Percentiles rank a stretch among this genome's conserved stretches.
Conservation (phyloP, 2,113 vertebrate genomes). For the Chaenocephalus aceratus region DNA sequence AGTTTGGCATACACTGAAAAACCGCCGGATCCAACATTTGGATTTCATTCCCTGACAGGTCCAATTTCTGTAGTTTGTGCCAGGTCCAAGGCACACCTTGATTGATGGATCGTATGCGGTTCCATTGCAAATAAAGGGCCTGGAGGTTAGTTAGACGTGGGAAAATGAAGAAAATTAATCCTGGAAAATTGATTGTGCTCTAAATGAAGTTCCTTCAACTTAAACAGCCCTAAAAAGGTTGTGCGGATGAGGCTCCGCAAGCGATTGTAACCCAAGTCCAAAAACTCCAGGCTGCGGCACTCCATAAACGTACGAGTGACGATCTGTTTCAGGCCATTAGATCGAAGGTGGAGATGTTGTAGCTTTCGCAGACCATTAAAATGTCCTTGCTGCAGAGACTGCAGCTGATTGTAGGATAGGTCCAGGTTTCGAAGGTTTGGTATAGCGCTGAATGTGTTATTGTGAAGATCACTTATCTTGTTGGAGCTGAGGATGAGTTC, state of each 20-base stretch:
- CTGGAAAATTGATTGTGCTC: constrained; percentile 98
- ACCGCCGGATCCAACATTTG: constrained; percentile 91
- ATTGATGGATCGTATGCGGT: constrained; percentile 92
- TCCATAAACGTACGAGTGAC: constrained; percentile 93
- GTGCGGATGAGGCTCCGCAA: constrained; percentile 92
- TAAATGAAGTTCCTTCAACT: constrained; percentile 94
- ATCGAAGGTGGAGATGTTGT: constrained; percentile 92
- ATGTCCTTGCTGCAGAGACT: constrained; percentile 90
- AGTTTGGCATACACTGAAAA: constrained; percentile 94
- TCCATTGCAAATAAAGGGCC: constrained; percentile 96
- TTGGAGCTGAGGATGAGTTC: constrained; percentile 97
- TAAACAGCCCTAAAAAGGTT: constrained; percentile 92
- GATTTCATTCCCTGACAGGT: constrained; percentile 96
- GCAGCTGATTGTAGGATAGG: constrained; percentile 95
- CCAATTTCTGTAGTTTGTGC: constrained; percentile 94
- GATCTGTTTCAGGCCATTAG: constrained; percentile 91
- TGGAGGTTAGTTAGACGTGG: constrained; percentile 94
- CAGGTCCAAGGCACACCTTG: constrained; percentile 94
- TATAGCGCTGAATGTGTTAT: constrained; percentile 91
- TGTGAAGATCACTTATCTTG: constrained; percentile 91
- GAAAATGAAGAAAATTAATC: constrained; percentile 96
- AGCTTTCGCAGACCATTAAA: constrained; percentile 95
- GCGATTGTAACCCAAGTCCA: constrained; percentile 97
- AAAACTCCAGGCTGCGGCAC: constrained; percentile 96
- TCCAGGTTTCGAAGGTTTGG: constrained; percentile 97